These are phyloP conservation scores for Cepaea nemoralis DNA, from an alignment of 1,140 invertebrate species.

Conservation along the genomic window DNA sequence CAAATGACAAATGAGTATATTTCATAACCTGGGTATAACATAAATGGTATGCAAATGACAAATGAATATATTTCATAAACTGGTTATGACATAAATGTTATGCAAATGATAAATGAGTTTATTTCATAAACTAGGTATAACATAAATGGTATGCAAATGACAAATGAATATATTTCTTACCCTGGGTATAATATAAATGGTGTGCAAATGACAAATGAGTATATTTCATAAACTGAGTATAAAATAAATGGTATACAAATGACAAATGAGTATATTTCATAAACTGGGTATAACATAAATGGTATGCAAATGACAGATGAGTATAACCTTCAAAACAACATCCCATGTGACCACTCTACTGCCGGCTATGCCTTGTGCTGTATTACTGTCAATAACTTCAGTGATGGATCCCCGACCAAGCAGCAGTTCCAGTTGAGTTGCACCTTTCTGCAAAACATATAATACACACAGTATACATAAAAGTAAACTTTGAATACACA, in stretches of 20 bases:
- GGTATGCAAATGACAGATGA: background rate
- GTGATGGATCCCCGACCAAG: background rate
- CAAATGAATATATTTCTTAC: background rate
- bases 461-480: too few relatives aligned
- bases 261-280: background rate
- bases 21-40: too few relatives aligned
- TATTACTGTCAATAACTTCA: background rate
- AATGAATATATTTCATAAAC: too few relatives aligned
- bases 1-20: too few relatives aligned
- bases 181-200: background rate
- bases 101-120: background rate
- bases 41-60: too few relatives aligned
- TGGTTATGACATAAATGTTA: background rate
- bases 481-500: too few relatives aligned
- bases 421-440: background rate
- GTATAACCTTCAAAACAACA: slow-evolving; percentile 13
- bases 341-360: slow-evolving; percentile 15
- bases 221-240: background rate
- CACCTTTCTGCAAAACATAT: background rate
- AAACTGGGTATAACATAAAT: background rate
- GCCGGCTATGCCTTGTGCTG: background rate
- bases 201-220: background rate
- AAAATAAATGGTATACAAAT: background rate
- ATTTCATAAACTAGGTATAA: background rate
- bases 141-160: background rate